Evolutionary conservation across 2,888 invertebrate species (phyloP).

Genomic region (Lasiommata megera): DNA sequence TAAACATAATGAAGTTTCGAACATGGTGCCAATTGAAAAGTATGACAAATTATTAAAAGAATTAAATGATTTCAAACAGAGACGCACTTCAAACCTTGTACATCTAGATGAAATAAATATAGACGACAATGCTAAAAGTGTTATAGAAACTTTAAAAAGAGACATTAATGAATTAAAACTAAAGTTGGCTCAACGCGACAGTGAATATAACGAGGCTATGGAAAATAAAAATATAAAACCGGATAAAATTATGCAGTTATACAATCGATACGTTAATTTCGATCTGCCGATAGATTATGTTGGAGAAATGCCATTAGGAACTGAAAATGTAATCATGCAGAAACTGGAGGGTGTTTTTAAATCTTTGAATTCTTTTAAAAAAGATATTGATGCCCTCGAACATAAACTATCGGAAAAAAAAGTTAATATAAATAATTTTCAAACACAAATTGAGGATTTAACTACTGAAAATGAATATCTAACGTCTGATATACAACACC

Average conservation of each 20-base stretch:
- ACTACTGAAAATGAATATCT: conserved; percentile 74
- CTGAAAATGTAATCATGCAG: conserved; percentile 58
- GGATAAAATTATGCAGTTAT: conserved; percentile 66
- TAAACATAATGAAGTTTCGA: conserved; percentile 51
- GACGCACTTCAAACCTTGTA: conserved; percentile 51
- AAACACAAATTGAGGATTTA: conserved; percentile 80
- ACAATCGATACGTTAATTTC: conserved; percentile 73
- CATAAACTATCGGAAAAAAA: conserved; percentile 81
- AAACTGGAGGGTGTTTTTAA: conserved; percentile 80
- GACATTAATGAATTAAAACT: conserved; percentile 69
- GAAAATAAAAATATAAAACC: conserved; percentile 56
- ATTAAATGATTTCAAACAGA: conserved; percentile 56
- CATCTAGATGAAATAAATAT: conserved; percentile 71
- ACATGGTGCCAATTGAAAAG: conserved; percentile 57
- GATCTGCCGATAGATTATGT: conserved; percentile 72
- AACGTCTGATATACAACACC: conserved; percentile 68
- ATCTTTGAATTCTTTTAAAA: conserved; percentile 80
- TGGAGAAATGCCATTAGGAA: conserved; percentile 66
- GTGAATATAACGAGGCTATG: conserved; percentile 38
- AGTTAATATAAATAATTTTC: conserved; percentile 72
- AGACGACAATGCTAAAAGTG: conserved; percentile 75
- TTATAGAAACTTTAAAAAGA: conserved; percentile 72
- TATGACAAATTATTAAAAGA: conserved; percentile 64
- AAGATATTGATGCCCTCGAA: conserved; percentile 80
- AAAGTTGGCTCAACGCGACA: conserved; percentile 56